Base-by-base conservation (phyloP, 1,140 invertebrate species). In the Lamellibrachia luymesi region DNA sequence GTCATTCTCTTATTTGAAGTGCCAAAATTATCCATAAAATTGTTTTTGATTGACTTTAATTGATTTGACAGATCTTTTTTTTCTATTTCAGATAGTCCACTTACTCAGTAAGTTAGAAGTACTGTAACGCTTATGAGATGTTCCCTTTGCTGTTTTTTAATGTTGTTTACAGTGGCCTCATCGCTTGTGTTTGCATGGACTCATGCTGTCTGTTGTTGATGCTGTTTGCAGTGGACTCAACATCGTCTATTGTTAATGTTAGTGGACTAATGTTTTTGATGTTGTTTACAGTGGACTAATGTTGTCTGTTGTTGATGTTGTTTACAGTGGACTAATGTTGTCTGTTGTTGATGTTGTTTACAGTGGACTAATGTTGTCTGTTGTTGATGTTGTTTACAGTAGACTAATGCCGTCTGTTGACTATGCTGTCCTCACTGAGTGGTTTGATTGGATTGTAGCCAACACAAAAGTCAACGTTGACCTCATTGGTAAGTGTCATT, bases 401-500 rank as follows among this genome's bases (percentile, higher is more conserved):
- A 97, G 97, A 2, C 95, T 96, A 38, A 96, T 97, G 96, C 95
- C 96, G 90, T 96, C 96, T 92, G 96, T 97, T 17, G 97, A 97
- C 95, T 97, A 97, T 95, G 96, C 97, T 49, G 97, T 99, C 13
- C 96, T 99, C 25, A 97, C 98, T 95, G 97, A 98, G 94, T 99
- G 98, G 98, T 98, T 98, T 95, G 96, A 98, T 56, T 98, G 98
- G 97, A 97, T 98, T 51, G 97, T 97, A 25, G 96, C 97, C 51
- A 97, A 97, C 94, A 91, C 89, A 51, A 96, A 98, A 17, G 97
- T 98, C 94, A 97, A 97, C 94, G 97, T 98, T 92, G 98, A 99
- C 97, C 97, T 98, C 50, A 98, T 99, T 95, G 97, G 98, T 98
- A 97, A 96, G 95, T 93, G 27, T n/a, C 22, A 52, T 10, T 91